Evolutionary conservation across 2,888 invertebrate genomes (phyloP).

Genomic region (Eristalis tenax): DNA sequence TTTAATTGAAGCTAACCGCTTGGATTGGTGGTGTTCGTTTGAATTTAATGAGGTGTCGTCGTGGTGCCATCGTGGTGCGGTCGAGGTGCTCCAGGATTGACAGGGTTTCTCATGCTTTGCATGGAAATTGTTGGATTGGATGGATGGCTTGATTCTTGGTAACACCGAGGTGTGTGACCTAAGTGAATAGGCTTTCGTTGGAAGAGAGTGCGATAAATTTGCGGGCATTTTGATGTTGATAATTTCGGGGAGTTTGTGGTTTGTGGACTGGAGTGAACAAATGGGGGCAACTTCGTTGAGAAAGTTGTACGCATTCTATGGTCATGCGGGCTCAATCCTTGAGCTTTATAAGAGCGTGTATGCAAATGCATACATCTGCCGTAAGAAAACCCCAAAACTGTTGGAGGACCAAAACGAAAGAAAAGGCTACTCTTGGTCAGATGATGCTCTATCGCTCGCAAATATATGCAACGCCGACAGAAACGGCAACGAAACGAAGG

Average conservation of each 20-base stretch:
- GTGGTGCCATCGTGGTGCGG: constrained; percentile 2
- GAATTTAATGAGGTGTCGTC: constrained; percentile 64
- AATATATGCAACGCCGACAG: too few species aligned
- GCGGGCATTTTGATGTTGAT: neutral
- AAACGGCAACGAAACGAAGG: too few species aligned
- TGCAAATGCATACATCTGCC: too few species aligned
- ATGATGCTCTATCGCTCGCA: too few species aligned
- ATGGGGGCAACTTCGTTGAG: too few species aligned
- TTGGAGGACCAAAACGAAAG: too few species aligned
- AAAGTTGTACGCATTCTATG: too few species aligned
- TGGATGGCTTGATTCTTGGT: constrained; percentile 17
- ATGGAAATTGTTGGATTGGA: constrained; percentile 24
- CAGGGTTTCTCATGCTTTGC: constrained; percentile 40
- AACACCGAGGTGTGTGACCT: neutral
- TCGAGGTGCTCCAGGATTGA: constrained; percentile 14
- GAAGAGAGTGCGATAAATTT: neutral
- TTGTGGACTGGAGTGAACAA: too few species aligned
- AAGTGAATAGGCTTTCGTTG: neutral
- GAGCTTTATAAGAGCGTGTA: too few species aligned
- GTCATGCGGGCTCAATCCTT: too few species aligned
- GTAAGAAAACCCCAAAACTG: too few species aligned
- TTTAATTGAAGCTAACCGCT: constrained; percentile 63
- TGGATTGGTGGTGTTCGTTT: constrained; percentile 43
- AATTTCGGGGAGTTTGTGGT: neutral
- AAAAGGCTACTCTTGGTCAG: too few species aligned